Evolutionary conservation across 2,113 vertebrate species (phyloP).

Genomic region (Conger conger): DNA sequence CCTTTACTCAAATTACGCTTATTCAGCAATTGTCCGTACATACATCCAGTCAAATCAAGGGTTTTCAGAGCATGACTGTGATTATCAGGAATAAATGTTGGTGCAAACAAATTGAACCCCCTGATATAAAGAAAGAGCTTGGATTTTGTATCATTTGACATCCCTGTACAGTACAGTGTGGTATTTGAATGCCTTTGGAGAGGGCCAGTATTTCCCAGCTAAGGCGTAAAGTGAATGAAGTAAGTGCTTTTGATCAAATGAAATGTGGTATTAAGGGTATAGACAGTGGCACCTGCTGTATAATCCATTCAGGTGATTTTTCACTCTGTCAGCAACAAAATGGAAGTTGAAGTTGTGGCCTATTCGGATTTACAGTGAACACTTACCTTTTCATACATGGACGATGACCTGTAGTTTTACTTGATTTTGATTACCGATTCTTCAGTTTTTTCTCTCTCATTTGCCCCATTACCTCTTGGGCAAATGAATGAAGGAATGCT

Average conservation of each 20-base stretch:
- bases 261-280: slow-evolving; percentile 10
- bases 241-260: slow-evolving; percentile 47
- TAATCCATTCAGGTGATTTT: not conserved
- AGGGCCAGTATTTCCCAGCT: slow-evolving; percentile 35
- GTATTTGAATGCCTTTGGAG: slow-evolving; percentile 40
- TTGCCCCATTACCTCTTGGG: not conserved
- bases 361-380: not conserved
- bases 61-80: not conserved
- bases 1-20: slow-evolving; percentile 44
- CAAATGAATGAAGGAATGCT: not conserved
- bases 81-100: not conserved
- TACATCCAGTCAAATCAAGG: not conserved
- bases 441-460: not conserved
- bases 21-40: slow-evolving; percentile 10
- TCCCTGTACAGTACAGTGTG: slow-evolving; percentile 30
- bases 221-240: slow-evolving; percentile 41
- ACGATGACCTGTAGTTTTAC: not conserved
- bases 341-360: not conserved
- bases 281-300: not conserved
- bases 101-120: slow-evolving; percentile 1
- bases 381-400: not conserved
- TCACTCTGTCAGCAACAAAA: not conserved
- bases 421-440: not conserved
- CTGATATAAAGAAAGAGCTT: not conserved
- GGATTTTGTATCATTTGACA: slow-evolving; percentile 34